Evolutionary conservation across 2,888 invertebrate species (phyloP), one percentile per base, ranked within the genome.

Genomic region (Pristionchus entomophagus): DNA sequence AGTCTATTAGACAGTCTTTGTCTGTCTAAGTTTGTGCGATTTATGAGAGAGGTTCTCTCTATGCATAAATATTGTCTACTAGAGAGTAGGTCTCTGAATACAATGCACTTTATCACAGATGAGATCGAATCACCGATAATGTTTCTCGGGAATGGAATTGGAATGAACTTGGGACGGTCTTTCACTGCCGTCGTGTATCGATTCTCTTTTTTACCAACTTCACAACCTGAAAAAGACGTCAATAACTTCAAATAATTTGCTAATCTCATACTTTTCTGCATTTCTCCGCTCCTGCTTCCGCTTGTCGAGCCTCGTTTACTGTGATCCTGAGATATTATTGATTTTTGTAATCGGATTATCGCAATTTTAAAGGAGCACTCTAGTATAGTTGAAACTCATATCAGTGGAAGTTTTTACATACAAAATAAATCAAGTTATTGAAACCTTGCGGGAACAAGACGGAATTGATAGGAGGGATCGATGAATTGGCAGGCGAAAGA

Each of bases 401-500:
- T 14, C 8, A 45, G 14, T 45, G 45, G 45, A 10, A 45, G 45
- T 45, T 45, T n/a, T n/a, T n/a, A 45, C 26, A 77, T n/a, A 45
- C 10, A 38, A 26, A 85, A 77, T 2, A 22, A 35, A 49, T 32
- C 5, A 3, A 45, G n/a, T 17, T 73, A 35, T 73, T 22, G 10
- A 22, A 12, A 82, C 87, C 90, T 86, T 29, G 90, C 91, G 12
- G 91, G 91, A 5, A 90, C 89, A 49, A 90, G 87, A 62, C 88
- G 86, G 90, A 93, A 93, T 22, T 87, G 86, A 85, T 90, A 93
- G 19, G 87, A 84, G 10, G 88, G 88, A 80, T 90, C 90, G 41
- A 91, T 90, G 87, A 93, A 93, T 87, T 93, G 93, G 56, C 93
- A 93, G 12, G 92, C 87, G 88, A 88, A 93, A 83, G 90, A 91